Evolutionary conservation across 2,797 vertebrate species (phyloP), one percentile per base, ranked within the genome.

Genomic region (Oceanodroma leucorhoa): DNA sequence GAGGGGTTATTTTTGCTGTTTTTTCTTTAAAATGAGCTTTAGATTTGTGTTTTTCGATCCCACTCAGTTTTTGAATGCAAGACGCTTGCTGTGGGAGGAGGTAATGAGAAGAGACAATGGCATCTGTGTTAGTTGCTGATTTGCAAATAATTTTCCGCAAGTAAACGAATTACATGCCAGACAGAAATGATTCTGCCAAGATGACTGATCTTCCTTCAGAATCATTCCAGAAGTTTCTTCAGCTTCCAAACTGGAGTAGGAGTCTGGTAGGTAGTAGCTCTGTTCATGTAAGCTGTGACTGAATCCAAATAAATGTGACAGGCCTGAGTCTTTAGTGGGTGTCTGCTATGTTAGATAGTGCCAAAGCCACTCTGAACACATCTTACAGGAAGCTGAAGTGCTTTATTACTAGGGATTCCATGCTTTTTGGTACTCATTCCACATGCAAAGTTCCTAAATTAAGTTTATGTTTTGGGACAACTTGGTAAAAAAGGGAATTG

Each of bases 101-200:
- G 95, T 89, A 89, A 94, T 34, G 90, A 90, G 89, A 92, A 95
- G 80, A 95, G 58, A 95, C 90, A 94, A 94, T 58, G 85, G 71
- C 62, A 90, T 93, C 78, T 93, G 89, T 6, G 5, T 76, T 87
- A 30, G 54, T 30, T 91, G 91, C 96, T 96, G 91, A 96, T 97
- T 97, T 97, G 67, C 71, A 93, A 81, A 78, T 83, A 0, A 64
- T 72, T 75, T 60, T 79, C 48, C 76, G 65, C 32, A 79, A 80
- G 77, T 91, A 91, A 97, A 83, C 51, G 38, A 60, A 50, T 57
- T 55, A 40, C 1, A 3, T 13, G 32, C 60, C 45, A 72, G 65
- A 60, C 90, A 80, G 78, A 95, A 87, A 36, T 7, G 7, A 10
- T 85, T 60, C 50, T 69, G 51, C 50, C 90, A 50, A 46, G 76